These are phyloP conservation scores for Chaetorhynchus papuensis DNA, from an alignment of 2,113 vertebrate species.

Conservation along the genomic window DNA sequence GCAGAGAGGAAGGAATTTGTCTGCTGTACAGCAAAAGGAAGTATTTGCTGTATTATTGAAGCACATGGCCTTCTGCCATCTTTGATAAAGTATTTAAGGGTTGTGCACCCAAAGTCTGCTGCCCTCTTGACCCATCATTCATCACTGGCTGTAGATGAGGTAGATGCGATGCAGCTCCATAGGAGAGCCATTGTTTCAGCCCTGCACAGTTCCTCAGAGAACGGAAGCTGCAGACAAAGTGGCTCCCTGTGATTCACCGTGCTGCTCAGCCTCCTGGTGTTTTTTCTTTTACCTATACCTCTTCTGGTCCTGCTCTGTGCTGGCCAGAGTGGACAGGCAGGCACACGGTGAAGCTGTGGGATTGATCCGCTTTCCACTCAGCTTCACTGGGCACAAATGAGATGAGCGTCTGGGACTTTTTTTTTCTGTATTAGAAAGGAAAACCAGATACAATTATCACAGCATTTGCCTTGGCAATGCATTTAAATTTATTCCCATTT, in stretches of 20 bases:
- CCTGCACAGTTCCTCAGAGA: conserved; percentile 29
- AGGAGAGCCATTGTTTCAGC: conserved; percentile 63
- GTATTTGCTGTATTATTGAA: conserved; percentile 70
- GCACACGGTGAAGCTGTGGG: not conserved
- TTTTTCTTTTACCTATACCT: not conserved
- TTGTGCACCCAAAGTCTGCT: conserved; percentile 75
- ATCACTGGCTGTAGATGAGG: conserved; percentile 56
- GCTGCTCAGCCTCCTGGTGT: conserved; percentile 1
- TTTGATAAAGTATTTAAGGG: conserved; percentile 70
- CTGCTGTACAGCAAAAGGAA: conserved; percentile 71
- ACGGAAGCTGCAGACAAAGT: conserved; percentile 68
- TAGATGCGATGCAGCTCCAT: conserved; percentile 47
- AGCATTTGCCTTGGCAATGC: not conserved
- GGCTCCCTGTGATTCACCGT: not conserved
- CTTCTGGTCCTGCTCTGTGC: not conserved
- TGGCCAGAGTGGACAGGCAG: not conserved
- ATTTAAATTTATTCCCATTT: not conserved
- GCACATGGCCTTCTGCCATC: conserved; percentile 73
- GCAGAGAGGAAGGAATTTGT: conserved; percentile 71
- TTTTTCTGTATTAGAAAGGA: not conserved
- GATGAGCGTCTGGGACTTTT: not conserved
- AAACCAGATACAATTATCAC: not conserved
- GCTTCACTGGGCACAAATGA: not conserved
- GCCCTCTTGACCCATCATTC: conserved; percentile 74
- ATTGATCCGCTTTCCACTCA: not conserved